Percentiles rank a stretch among this genome's conserved stretches.
phyloP scores from a whole-genome alignment of 2,888 invertebrate species.

The Nephrotoma guestfalica region DNA sequence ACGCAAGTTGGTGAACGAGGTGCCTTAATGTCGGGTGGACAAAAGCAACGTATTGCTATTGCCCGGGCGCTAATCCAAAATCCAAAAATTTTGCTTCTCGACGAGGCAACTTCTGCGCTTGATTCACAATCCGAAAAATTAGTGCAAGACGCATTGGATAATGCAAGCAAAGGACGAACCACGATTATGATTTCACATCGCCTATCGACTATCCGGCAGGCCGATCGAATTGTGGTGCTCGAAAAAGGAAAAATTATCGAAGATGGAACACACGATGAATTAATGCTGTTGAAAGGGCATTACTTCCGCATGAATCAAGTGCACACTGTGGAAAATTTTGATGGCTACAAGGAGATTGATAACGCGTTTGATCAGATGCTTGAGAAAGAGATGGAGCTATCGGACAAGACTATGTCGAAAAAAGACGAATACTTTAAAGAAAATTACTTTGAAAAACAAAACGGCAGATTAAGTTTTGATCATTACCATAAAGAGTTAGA shows the following conservation, averaged over 20 bases:
- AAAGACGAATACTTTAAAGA: not conserved
- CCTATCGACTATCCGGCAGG: conserved; percentile 53
- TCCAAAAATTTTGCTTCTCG: conserved; percentile 59
- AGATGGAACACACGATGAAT: conserved; percentile 57
- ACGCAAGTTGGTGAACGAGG: conserved; percentile 68
- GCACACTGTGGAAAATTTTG: conserved; percentile 17
- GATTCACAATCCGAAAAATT: conserved; percentile 67
- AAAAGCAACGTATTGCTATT: conserved; percentile 74
- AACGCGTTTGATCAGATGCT: not conserved
- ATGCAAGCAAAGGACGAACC: conserved; percentile 57
- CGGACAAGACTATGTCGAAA: not conserved
- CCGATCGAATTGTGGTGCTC: conserved; percentile 53
- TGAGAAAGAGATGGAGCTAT: not conserved
- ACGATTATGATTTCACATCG: conserved; percentile 64
- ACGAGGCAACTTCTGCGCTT: conserved; percentile 75
- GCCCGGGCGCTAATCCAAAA: conserved; percentile 65
- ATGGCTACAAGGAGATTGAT: not conserved
- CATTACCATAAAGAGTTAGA: not conserved
- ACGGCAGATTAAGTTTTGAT: not conserved
- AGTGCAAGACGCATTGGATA: conserved; percentile 67
- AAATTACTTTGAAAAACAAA: not conserved
- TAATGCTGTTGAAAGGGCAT: conserved; percentile 45
- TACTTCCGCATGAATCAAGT: conserved; percentile 52
- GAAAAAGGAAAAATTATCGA: conserved; percentile 58
- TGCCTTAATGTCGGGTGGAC: conserved; percentile 68